Evolutionary conservation across 2,113 vertebrate genomes (phyloP).

Genomic region (Penelope pileata): DNA sequence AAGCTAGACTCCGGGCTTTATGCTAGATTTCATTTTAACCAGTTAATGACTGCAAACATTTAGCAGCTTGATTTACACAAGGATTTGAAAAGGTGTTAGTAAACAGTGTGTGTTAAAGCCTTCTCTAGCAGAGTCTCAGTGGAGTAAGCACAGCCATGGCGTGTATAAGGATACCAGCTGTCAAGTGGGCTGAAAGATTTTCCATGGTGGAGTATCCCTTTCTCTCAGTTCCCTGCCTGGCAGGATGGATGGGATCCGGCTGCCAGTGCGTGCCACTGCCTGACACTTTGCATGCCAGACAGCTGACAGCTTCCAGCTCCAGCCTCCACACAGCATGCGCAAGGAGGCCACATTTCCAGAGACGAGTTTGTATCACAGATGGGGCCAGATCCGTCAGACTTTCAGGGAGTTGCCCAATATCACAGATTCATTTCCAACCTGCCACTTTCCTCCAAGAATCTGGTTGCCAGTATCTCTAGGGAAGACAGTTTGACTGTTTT

Average conservation of each 20-base stretch:
- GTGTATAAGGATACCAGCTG: not conserved
- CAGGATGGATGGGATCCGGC: not conserved
- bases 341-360: constrained; percentile 8
- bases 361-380: not conserved
- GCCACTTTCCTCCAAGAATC: not conserved
- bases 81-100: constrained; percentile 32
- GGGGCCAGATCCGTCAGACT: not conserved
- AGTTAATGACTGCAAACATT: not conserved
- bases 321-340: not conserved
- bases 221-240: not conserved
- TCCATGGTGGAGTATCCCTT: not conserved
- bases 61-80: constrained; percentile 14
- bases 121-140: not conserved
- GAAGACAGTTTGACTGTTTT: not conserved
- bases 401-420: not conserved
- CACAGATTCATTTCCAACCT: not conserved
- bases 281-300: not conserved
- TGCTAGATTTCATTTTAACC: constrained; percentile 35
- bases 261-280: constrained; percentile 6
- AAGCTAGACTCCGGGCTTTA: not conserved
- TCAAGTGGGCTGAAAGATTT: not conserved
- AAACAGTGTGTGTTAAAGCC: constrained; percentile 7
- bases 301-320: not conserved
- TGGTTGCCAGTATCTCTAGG: not conserved
- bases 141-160: not conserved